Evolutionary conservation across 2,113 vertebrate species (phyloP).

Genomic region (Carassius auratus): DNA sequence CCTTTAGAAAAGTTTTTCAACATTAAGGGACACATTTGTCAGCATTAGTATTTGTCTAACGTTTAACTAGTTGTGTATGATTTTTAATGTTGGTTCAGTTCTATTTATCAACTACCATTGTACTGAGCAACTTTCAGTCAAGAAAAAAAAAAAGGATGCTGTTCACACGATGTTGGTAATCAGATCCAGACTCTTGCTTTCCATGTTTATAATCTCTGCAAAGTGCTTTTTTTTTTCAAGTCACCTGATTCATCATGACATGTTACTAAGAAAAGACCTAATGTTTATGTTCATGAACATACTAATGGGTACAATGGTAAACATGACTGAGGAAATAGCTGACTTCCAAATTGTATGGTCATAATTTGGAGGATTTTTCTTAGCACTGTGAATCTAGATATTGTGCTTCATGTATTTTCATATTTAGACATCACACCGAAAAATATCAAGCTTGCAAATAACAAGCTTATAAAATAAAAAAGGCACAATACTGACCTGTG

Average conservation of each 20-base stretch:
- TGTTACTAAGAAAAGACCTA: neutral
- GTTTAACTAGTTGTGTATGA: neutral
- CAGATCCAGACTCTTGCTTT: neutral
- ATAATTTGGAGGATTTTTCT: constrained; percentile 13
- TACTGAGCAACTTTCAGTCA: neutral
- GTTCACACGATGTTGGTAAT: constrained; percentile 13
- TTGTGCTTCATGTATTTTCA: constrained; percentile 5
- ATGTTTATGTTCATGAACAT: neutral
- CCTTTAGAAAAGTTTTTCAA: neutral
- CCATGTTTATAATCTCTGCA: constrained; percentile 35
- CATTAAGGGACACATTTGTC: too few relatives aligned
- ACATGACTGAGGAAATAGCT: neutral
- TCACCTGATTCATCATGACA: constrained; percentile 25
- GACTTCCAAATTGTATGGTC: neutral
- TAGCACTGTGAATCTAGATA: constrained; percentile 9
- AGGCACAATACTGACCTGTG: neutral
- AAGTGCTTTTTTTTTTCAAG: constrained; percentile 26
- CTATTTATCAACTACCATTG: neutral
- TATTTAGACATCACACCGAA: neutral
- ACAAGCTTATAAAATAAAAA: too few relatives aligned
- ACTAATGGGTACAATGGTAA: neutral
- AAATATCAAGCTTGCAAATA: neutral
- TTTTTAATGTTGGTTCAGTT: neutral
- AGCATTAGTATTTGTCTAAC: too few relatives aligned
- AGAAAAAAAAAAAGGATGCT: neutral